Base-by-base conservation (phyloP, 2,113 vertebrate genomes). In the Motacilla tschutschensis region DNA sequence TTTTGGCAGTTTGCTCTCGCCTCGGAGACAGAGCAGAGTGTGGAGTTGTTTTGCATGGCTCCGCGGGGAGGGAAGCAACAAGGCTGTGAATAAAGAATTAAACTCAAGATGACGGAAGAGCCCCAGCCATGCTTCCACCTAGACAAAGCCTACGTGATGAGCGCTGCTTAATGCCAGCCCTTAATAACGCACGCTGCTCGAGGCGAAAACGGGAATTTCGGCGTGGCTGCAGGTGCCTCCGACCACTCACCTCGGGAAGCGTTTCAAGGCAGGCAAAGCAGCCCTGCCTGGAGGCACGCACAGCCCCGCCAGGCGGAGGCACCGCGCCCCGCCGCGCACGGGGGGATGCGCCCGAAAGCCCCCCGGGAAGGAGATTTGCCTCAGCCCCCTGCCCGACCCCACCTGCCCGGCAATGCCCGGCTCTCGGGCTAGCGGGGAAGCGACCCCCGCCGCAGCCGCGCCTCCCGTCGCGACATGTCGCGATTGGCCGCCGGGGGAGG, bases 71-170 rank as follows among this genome's bases (percentile, higher is more conserved):
- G 47, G 74, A 91, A 93, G 88, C 75, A 92, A 83, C 83, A 79
- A 93, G 89, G 66, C 72, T 89, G 57, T 62, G 62, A 63, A 80
- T 55, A 63, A 92, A 93, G 88, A 89, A 88, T 88, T 74, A 88
- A 94, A 92, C 83, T 93, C 65, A 59, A 88, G 87, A 88, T 94
- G 92, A 83, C 74, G 90, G 93, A 91, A 82, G 86, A 92, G 81
- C 84, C 78, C 83, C 75, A 87, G 90, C 91, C 92, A 83, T 79
- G 89, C 83, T 82, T 77, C n/a, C 72, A 87, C 38, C 88, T 69
- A 89, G 79, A 90, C 66, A 94, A 87, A 94, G 70, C 79, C 85
- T 70, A 93, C 80, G 78, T 89, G 92, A 90, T 65, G 53, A 69
- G 77, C 36, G n/a, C 58, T 57, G 85, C 76, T 79, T 57, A 83